A percentile compares a stretch with the other conserved stretches of the same genome.
Evolutionary conservation across 2,888 invertebrate species (phyloP).

Genomic region (Callimorpha dominula): DNA sequence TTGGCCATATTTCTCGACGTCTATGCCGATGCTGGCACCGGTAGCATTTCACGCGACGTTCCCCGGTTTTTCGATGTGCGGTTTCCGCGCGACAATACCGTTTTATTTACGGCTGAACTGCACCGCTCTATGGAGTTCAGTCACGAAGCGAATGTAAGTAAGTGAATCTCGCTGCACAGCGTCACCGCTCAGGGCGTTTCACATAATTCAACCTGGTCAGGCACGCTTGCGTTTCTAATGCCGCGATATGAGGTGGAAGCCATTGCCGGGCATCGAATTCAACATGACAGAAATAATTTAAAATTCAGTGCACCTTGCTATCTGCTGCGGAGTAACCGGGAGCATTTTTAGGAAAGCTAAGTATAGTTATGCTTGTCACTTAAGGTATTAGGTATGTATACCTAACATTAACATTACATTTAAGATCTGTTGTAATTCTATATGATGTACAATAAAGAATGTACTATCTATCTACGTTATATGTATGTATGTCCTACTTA

Average conservation of each 20-base stretch:
- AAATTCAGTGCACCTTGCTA: slow-evolving; percentile 60
- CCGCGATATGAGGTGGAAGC: slow-evolving; percentile 67
- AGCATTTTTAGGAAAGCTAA: slow-evolving; percentile 12
- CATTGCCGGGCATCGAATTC: slow-evolving; percentile 55
- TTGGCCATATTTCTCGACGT: slow-evolving; percentile 77
- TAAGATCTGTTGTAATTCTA: too few relatives aligned
- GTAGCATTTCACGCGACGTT: slow-evolving; percentile 81
- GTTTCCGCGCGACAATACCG: slow-evolving; percentile 78
- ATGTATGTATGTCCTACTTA: not conserved
- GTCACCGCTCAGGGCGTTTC: slow-evolving; percentile 54
- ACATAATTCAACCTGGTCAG: slow-evolving; percentile 61
- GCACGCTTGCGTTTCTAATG: slow-evolving; percentile 65
- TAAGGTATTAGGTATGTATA: not conserved
- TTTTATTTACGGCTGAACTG: slow-evolving; percentile 78
- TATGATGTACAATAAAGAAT: too few relatives aligned
- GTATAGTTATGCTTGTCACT: slow-evolving; percentile 11
- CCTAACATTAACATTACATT: too few relatives aligned
- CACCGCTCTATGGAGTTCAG: slow-evolving; percentile 67
- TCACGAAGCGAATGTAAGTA: slow-evolving; percentile 71
- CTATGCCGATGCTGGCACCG: slow-evolving; percentile 71
- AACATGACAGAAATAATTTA: slow-evolving; percentile 53
- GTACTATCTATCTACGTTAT: not conserved
- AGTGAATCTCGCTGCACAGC: slow-evolving; percentile 63
- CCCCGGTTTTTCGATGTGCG: slow-evolving; percentile 79
- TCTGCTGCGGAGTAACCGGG: slow-evolving; percentile 36